Base-by-base conservation (phyloP, 1,140 invertebrate species). In the Pomacea maculata region DNA sequence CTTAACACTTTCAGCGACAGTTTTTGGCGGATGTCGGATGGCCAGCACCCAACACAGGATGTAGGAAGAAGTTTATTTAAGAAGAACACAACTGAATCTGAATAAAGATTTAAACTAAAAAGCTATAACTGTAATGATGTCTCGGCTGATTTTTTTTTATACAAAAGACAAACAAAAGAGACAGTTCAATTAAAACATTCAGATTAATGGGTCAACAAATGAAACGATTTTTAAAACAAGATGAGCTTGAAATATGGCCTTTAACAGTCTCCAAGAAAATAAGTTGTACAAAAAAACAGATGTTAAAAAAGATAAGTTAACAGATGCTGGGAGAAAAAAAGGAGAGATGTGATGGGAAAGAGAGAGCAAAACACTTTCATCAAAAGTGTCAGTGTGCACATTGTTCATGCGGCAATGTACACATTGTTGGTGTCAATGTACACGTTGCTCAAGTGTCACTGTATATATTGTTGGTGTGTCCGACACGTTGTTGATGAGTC, bases 141-240 rank as follows among this genome's bases (percentile, higher is more conserved):
- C 57, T 61, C 15, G 4, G 11, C 57, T 61, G 15, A 61, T 61
- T 25, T 61, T 6, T 61, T 61, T 45, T 61, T 54, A 7, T 7
- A 76, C 29, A 63, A 15, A 64, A 63, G 64, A 29, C 29, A 63
- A 76, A 63, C 61, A 63, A 76, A 34, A 63, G 74, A 19, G 57
- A 45, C 57, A 76, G 74, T 64, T 57, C 5, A 63, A 64, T 57
- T 64, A 29, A 64, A 34, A 29, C 11, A 76, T 12, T 34, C 29
- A 76, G 25, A 76, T 45, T 57, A 76, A 63, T 45, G 57, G 61
- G 54, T 10, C 17, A 8, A 34, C 34, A 29, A 19, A 29, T 29
- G 29, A 17, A 64, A 17, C 17, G 25, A 64, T 15, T 11, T 11
- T 19, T 14, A 0, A 17, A 7, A 21, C 4, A 11, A 52, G 15